Base-by-base conservation (phyloP, 1,140 invertebrate species). In the Gonioctena quinquepunctata region DNA sequence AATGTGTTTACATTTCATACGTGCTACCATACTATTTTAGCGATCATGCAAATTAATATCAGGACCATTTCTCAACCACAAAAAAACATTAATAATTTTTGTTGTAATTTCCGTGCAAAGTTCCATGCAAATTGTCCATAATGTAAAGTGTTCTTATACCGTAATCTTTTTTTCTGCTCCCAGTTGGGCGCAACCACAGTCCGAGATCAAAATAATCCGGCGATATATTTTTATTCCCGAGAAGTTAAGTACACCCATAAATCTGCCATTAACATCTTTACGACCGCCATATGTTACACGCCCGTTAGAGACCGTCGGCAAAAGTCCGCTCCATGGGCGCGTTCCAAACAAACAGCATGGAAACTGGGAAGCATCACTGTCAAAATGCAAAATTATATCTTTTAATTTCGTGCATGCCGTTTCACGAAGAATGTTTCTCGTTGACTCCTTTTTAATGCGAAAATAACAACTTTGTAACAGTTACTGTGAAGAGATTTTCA, bases 201-300 rank as follows among this genome's bases (percentile, higher is more conserved):
- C 11, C 33, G 13, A 42, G 33, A 42, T 42, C 33, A 42, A 42
- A 42, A 42, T 42, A n/a, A 42, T 42, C 33, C 33, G 33, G 50
- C 11, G 50, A 18, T 54, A 16, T 13, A 54, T 22, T 22, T 21
- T 54, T 54, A 54, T 54, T 54, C 50, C 2, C 13, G 11, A 54
- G 21, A 22, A 54, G 21, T 18, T 54, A 16, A 42, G 33, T 59
- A 26, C 21, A 59, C 21, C 16, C n/a, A 59, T 59, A 59, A 13
- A 25, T 59, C 56, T 25, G 21, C 26, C 25, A 59, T 59, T 25
- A 59, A 59, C 56, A 59, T 59, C 21, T 59, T 59, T 28, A 59
- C 56, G 56, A 26, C 16, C 56, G 11, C 21, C 23, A 59, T 59
- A 59, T 59, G 56, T 59, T 59, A 59, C 21, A 26, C 5, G 21